These are phyloP conservation scores for Artemia sp. DNA, from an alignment of 2,888 invertebrate genomes.

Conservation along the genomic window DNA sequence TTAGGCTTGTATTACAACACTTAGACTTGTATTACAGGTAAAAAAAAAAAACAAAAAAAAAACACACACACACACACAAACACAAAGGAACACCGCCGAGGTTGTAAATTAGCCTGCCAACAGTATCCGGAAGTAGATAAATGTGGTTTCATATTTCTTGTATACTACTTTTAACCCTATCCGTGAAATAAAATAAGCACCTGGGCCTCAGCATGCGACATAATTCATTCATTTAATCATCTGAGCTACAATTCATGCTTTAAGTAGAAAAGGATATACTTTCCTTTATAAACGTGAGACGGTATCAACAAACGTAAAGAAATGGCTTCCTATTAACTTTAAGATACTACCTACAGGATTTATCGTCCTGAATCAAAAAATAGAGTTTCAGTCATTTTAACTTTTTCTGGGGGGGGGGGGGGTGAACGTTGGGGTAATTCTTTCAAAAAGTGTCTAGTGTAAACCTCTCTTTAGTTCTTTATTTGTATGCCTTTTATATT, in stretches of 20 bases:
- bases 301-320: conserved; percentile 8
- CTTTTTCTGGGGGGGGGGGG: too few relatives aligned
- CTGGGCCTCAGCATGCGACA: conserved; percentile 15
- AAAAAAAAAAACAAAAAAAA: too few relatives aligned
- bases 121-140: background rate
- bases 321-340: conserved; percentile 11
- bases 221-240: conserved; percentile 13
- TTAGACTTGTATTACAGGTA: too few relatives aligned
- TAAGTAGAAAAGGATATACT: conserved; percentile 15
- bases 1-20: too few relatives aligned
- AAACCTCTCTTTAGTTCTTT: too few relatives aligned
- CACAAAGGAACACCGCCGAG: too few relatives aligned
- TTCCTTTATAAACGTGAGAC: conserved; percentile 1
- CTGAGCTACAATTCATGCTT: conserved; percentile 4
- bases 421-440: too few relatives aligned
- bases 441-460: too few relatives aligned
- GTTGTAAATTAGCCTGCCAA: background rate
- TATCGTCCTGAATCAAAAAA: too few relatives aligned
- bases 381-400: too few relatives aligned
- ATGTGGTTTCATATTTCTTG: conserved; percentile 12
- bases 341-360: background rate
- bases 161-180: conserved; percentile 15
- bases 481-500: too few relatives aligned
- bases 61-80: too few relatives aligned
- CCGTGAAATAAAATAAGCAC: conserved; percentile 7